A percentile compares a stretch with the other conserved stretches of the same genome.
Evolutionary conservation across 1,140 invertebrate species (phyloP).

Genomic region (Nomia melanderi): DNA sequence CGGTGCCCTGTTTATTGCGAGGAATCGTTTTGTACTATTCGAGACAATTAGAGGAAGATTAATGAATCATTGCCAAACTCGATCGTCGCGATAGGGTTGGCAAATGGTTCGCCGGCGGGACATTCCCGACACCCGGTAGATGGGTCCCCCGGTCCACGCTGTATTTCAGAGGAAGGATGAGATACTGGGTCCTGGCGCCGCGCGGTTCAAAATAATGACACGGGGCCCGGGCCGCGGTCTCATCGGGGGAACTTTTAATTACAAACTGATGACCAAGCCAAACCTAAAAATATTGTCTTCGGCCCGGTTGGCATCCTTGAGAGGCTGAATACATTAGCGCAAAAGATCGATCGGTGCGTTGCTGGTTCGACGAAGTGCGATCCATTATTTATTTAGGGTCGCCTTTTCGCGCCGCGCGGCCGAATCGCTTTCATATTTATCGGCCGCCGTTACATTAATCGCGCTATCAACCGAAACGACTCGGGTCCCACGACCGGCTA

Average conservation of each 20-base stretch:
- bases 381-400: slow-evolving; percentile 55
- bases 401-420: slow-evolving; percentile 24
- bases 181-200: slow-evolving; percentile 78
- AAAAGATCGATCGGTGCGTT: slow-evolving; percentile 62
- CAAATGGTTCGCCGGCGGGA: too few species aligned
- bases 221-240: slow-evolving; percentile 67
- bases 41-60: too few species aligned
- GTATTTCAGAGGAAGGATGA: slow-evolving; percentile 75
- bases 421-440: slow-evolving; percentile 29
- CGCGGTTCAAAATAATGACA: slow-evolving; percentile 79
- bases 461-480: neutral
- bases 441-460: neutral
- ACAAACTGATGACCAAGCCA: slow-evolving; percentile 80
- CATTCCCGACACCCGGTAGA: slow-evolving; percentile 70
- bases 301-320: slow-evolving; percentile 60
- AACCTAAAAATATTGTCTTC: slow-evolving; percentile 79
- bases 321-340: slow-evolving; percentile 62
- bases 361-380: slow-evolving; percentile 34
- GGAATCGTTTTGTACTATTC: neutral
- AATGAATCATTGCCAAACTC: too few species aligned
- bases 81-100: neutral
- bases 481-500: too few species aligned
- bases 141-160: slow-evolving; percentile 58
- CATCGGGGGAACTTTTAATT: slow-evolving; percentile 79
- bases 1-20: too few species aligned